Evolutionary conservation across 2,797 vertebrate genomes (phyloP).

Genomic region (Glossophaga mutica): DNA sequence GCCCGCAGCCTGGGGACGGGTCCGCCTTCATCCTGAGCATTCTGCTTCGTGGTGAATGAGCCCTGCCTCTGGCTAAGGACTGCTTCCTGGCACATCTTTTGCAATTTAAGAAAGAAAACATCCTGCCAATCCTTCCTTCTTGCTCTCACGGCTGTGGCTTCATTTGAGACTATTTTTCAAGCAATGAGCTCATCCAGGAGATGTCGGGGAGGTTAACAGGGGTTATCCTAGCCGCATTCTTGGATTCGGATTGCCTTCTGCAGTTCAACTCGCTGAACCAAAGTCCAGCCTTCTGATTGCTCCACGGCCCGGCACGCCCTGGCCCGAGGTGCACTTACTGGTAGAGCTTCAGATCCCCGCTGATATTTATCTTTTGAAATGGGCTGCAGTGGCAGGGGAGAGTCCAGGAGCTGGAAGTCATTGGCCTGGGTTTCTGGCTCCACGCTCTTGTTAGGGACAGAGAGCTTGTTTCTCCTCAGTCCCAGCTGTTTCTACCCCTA

Average conservation of each 20-base stretch:
- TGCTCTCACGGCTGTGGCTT: not conserved
- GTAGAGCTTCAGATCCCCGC: not conserved
- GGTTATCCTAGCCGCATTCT: not conserved
- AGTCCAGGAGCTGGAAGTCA: not conserved
- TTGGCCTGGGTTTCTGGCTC: not conserved
- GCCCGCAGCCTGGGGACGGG: not conserved
- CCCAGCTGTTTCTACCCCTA: not conserved
- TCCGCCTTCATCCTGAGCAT: rapidly evolving
- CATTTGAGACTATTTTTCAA: not conserved
- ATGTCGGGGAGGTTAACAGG: not conserved
- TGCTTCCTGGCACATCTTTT: not conserved
- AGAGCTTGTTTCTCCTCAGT: not conserved
- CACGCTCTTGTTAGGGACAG: not conserved
- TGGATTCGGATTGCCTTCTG: not conserved
- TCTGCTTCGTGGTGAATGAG: not conserved
- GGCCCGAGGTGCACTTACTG: not conserved
- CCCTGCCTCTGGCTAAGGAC: not conserved
- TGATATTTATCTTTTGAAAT: not conserved
- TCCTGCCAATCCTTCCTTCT: not conserved
- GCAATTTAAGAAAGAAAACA: not conserved
- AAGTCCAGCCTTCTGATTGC: not conserved
- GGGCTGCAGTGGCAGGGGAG: not conserved
- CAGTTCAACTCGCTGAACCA: not conserved
- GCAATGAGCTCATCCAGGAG: not conserved
- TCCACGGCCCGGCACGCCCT: rapidly evolving